Evolutionary conservation across 2,888 invertebrate species (phyloP).

Genomic region (Drosophila buzzatii): DNA sequence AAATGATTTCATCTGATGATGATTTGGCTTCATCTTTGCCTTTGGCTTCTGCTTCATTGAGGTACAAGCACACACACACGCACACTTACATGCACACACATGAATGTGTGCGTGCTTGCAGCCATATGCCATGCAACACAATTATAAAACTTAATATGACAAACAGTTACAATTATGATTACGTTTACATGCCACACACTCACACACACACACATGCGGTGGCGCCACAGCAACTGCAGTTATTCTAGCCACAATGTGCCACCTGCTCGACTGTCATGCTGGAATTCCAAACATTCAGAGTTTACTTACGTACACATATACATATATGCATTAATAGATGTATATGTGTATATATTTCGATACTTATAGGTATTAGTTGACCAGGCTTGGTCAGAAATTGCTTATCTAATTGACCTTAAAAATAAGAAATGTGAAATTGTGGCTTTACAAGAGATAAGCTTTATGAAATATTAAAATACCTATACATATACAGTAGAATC

Average conservation of each 20-base stretch:
- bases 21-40: constrained; percentile 59
- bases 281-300: neutral
- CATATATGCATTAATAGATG: neutral
- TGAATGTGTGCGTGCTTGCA: neutral
- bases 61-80: constrained; percentile 6
- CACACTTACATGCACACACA: neutral
- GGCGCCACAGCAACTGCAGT: constrained; percentile 4
- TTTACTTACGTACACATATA: neutral
- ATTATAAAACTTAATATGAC: constrained; percentile 51
- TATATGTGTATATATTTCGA: neutral
- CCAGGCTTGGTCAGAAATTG: neutral
- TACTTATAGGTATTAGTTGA: neutral
- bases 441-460: neutral
- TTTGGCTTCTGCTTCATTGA: constrained; percentile 57
- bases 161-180: constrained; percentile 55
- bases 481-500: neutral
- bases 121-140: constrained; percentile 15
- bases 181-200: constrained; percentile 47
- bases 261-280: neutral
- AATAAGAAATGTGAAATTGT: neutral
- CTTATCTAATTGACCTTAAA: neutral
- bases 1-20: constrained; percentile 75
- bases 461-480: neutral
- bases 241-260: constrained; percentile 7
- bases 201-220: constrained; percentile 33